Conservation (phyloP, 2,888 invertebrate genomes). For the Julus scanicus region DNA sequence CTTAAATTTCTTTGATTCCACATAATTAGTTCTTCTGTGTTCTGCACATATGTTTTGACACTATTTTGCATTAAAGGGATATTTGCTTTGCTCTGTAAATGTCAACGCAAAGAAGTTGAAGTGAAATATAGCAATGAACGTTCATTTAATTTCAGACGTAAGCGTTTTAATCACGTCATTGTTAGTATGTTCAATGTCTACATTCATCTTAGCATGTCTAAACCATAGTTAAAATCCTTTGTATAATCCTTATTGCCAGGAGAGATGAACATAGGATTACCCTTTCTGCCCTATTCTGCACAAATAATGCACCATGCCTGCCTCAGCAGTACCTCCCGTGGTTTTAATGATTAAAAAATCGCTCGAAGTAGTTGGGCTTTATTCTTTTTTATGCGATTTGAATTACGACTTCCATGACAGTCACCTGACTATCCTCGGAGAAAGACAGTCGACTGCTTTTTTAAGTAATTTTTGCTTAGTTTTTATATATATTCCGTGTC, state of each 20-base stretch:
- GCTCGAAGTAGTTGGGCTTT: not conserved
- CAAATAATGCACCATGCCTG: not conserved
- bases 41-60: not conserved
- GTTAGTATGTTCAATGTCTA: not conserved
- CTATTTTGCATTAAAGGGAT: not conserved
- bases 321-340: not conserved
- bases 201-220: not conserved
- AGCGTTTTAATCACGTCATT: conserved; percentile 22
- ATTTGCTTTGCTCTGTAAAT: not conserved
- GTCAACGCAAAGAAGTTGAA: not conserved
- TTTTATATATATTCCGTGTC: no score
- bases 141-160: conserved; percentile 9
- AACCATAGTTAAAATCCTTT: not conserved
- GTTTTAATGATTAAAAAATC: not conserved
- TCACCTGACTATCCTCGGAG: no score
- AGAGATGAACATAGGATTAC: not conserved
- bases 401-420: no score
- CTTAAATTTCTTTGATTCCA: not conserved
- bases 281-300: not conserved
- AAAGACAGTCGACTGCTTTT: no score
- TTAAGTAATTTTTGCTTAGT: no score
- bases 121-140: not conserved
- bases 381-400: not conserved
- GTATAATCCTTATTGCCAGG: not conserved
- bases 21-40: not conserved